Conservation (phyloP, 1,140 invertebrate species). For the Penaeus vannamei region DNA sequence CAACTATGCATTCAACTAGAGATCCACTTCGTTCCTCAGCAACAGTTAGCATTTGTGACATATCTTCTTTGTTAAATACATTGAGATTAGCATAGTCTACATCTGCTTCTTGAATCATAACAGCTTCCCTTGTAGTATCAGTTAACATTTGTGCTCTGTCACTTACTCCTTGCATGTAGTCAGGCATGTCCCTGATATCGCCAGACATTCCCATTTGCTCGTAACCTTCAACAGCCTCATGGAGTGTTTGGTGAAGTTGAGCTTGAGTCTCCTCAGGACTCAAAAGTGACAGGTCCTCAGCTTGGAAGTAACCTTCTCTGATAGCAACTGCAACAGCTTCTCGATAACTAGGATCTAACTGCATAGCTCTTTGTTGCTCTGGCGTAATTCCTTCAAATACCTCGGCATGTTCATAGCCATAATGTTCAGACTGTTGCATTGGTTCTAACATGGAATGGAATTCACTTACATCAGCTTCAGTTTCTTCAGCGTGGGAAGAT, state of each 20-base stretch:
- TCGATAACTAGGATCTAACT: constrained; percentile 53
- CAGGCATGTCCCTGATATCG: constrained; percentile 55
- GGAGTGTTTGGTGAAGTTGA: constrained; percentile 44
- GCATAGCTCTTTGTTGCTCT: constrained; percentile 53
- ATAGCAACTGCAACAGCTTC: constrained; percentile 52
- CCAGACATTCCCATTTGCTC: constrained; percentile 56
- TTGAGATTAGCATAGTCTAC: constrained; percentile 61
- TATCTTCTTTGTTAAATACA: constrained; percentile 59
- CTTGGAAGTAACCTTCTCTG: constrained; percentile 38
- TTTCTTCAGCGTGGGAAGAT: constrained; percentile 43
- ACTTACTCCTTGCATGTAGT: constrained; percentile 54
- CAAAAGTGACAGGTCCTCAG: constrained; percentile 46
- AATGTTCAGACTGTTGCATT: constrained; percentile 49
- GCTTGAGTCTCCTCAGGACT: constrained; percentile 60
- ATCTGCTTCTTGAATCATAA: constrained; percentile 61
- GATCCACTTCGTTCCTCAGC: constrained; percentile 55
- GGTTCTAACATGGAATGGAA: constrained; percentile 64
- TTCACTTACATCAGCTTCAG: constrained; percentile 65
- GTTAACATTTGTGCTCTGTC: constrained; percentile 54
- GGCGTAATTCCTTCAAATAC: constrained; percentile 38
- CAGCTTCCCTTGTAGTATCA: constrained; percentile 53
- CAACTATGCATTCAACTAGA: constrained; percentile 52
- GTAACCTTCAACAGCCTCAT: constrained; percentile 55
- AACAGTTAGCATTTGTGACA: constrained; percentile 54
- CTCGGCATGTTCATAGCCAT: constrained; percentile 53